A percentile compares a stretch with the other conserved stretches of the same genome.
Conservation (phyloP, 2,888 invertebrate species). For the Proisotoma minuta region DNA sequence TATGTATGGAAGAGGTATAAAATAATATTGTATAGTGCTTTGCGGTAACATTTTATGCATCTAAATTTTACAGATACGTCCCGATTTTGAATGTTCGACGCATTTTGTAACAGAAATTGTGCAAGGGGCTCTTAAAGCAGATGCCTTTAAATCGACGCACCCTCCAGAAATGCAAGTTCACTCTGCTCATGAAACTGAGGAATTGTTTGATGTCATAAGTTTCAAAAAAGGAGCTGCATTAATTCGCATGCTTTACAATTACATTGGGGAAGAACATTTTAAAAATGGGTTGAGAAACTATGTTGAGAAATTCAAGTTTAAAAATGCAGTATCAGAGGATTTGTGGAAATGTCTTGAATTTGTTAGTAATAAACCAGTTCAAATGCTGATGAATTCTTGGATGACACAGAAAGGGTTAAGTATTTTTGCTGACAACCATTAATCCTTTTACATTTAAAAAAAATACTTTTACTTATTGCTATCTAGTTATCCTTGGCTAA, state of each 20-base stretch:
- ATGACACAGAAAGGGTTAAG: constrained; percentile 77
- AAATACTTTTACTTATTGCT: neutral
- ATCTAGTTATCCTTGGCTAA: constrained; percentile 63
- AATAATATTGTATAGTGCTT: too few species aligned
- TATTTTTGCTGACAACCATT: neutral
- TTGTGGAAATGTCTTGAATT: constrained; percentile 85
- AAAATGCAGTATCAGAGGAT: constrained; percentile 87
- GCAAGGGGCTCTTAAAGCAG: constrained; percentile 77
- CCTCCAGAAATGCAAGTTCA: constrained; percentile 88
- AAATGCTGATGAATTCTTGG: constrained; percentile 92
- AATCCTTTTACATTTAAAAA: neutral
- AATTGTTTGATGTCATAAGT: constrained; percentile 95
- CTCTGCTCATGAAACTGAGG: constrained; percentile 90
- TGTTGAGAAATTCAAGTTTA: constrained; percentile 76
- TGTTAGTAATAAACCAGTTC: constrained; percentile 83
- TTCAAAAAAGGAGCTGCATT: constrained; percentile 75
- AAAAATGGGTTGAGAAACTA: constrained; percentile 85
- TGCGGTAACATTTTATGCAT: too few species aligned
- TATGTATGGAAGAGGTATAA: constrained; percentile 68
- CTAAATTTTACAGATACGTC: constrained; percentile 64
- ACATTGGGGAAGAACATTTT: neutral
- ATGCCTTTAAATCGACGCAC: constrained; percentile 84
- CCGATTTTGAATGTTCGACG: constrained; percentile 94
- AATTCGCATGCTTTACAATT: constrained; percentile 72
- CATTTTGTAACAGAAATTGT: constrained; percentile 89